Evolutionary conservation across 1,140 invertebrate species (phyloP).

Genomic region (Drosophila albomicans): DNA sequence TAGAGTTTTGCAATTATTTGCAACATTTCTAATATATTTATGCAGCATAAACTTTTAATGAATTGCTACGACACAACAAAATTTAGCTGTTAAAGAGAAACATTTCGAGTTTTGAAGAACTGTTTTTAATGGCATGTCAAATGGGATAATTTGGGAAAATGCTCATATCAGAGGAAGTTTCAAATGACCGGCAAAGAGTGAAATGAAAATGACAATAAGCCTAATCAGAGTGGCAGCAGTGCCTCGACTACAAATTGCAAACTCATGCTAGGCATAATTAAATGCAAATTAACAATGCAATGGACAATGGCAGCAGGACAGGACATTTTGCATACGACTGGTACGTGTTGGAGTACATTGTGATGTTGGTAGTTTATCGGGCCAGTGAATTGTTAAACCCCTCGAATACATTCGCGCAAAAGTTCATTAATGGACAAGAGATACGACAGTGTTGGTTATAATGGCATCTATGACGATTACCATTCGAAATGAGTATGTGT

Average conservation of each 20-base stretch:
- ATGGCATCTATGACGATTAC: slow-evolving; percentile 86
- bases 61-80: neutral
- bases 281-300: slow-evolving; percentile 60
- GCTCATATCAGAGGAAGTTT: neutral
- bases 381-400: neutral
- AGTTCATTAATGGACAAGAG: slow-evolving; percentile 22
- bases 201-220: slow-evolving; percentile 34
- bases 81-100: neutral
- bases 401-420: slow-evolving; percentile 85
- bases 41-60: neutral
- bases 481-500: slow-evolving; percentile 87
- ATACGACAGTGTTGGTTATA: slow-evolving; percentile 2
- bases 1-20: neutral
- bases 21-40: neutral
- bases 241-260: slow-evolving; percentile 34
- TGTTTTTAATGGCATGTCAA: slow-evolving; percentile 4
- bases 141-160: slow-evolving; percentile 3
- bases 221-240: slow-evolving; percentile 21
- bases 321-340: slow-evolving; percentile 1
- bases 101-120: neutral
- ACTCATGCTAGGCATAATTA: slow-evolving; percentile 55
- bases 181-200: neutral
- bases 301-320: neutral
- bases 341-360: slow-evolving; percentile 72
- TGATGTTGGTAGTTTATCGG: neutral